Percentiles rank a stretch among this genome's conserved stretches.
These are phyloP conservation scores for Mythimna albipuncta DNA, from an alignment of 2,888 invertebrate species.

Conservation along the genomic window DNA sequence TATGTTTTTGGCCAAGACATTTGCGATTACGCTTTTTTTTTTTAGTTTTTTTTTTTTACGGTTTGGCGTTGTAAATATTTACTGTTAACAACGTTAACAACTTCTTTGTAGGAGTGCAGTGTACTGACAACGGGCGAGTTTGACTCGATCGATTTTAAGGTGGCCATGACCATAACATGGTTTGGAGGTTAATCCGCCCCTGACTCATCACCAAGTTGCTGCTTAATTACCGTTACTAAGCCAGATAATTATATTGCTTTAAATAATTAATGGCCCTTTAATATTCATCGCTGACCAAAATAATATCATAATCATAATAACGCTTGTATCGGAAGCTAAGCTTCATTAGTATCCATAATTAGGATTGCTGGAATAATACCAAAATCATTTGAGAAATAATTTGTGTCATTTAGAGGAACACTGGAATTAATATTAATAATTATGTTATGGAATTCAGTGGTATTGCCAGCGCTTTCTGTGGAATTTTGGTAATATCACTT, in stretches of 20 bases:
- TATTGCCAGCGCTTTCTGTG: neutral
- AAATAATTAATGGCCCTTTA: slow-evolving; percentile 17
- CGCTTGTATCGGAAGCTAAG: neutral
- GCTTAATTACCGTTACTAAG: neutral
- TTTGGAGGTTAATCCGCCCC: too few relatives aligned
- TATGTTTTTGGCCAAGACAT: too few relatives aligned
- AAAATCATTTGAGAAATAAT: neutral
- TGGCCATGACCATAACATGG: too few relatives aligned
- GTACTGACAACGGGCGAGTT: too few relatives aligned
- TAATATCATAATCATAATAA: neutral
- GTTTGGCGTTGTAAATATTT: too few relatives aligned
- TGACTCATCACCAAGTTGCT: neutral
- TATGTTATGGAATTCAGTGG: neutral
- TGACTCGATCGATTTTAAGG: too few relatives aligned
- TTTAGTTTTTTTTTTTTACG: too few relatives aligned
- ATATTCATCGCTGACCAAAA: neutral
- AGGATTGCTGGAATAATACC: neutral
- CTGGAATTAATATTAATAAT: neutral
- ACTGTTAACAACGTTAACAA: too few relatives aligned
- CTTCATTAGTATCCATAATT: slow-evolving; percentile 2
- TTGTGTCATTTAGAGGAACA: neutral
- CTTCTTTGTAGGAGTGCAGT: too few relatives aligned
- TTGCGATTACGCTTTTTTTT: too few relatives aligned
- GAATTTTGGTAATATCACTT: neutral
- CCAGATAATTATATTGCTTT: slow-evolving; percentile 20